Evolutionary conservation across 2,113 vertebrate genomes (phyloP).

Genomic region (Anoura caudifer): DNA sequence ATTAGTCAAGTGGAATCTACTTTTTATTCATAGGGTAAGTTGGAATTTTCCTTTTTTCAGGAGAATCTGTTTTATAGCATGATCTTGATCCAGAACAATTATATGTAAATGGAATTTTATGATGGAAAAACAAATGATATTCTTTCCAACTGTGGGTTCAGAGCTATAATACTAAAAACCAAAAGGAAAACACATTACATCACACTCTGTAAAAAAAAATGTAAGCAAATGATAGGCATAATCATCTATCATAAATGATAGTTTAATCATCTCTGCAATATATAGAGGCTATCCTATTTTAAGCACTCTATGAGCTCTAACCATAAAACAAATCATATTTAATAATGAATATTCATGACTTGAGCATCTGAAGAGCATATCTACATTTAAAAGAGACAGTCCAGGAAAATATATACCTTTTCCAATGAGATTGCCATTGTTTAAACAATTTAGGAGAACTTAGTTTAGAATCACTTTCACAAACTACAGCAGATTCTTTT

Average conservation of each 20-base stretch:
- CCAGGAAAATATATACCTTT: not conserved
- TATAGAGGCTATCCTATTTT: not conserved
- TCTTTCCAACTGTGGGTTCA: not conserved
- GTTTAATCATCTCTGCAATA: not conserved
- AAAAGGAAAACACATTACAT: not conserved
- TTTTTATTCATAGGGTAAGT: not conserved
- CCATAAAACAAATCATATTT: not conserved
- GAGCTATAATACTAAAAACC: not conserved
- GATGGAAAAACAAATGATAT: not conserved
- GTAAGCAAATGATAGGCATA: too few relatives aligned
- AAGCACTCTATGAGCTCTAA: not conserved
- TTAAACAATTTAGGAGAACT: not conserved
- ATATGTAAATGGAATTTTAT: not conserved
- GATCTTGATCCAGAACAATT: not conserved
- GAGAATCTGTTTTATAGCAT: not conserved
- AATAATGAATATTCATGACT: constrained; percentile 11
- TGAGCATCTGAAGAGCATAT: not conserved
- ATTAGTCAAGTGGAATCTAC: not conserved
- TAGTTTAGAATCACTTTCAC: not conserved
- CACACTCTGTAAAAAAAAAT: constrained; percentile 24
- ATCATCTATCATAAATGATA: too few relatives aligned
- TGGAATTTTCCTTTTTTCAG: not conserved
- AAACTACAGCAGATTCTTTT: not conserved
- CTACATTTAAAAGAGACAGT: not conserved
- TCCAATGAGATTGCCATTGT: not conserved